A percentile compares a stretch with the other conserved stretches of the same genome.
Conservation (phyloP, 1,140 invertebrate species). For the Caenorhabditis tropicalis region DNA sequence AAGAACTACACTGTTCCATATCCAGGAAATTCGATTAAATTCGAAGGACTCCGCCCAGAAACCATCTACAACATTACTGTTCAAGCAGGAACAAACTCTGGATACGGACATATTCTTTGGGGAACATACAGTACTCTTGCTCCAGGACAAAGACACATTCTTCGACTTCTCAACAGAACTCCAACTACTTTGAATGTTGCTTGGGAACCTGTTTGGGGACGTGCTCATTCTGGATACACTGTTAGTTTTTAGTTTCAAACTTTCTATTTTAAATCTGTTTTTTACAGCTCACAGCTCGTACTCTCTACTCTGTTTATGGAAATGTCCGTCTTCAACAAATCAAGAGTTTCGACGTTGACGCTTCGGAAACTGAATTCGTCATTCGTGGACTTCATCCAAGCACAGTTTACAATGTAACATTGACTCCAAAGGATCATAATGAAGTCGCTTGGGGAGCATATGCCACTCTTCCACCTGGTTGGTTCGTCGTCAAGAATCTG, state of each 20-base stretch:
- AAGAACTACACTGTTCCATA: slow-evolving; percentile 71
- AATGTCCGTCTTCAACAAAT: slow-evolving; percentile 60
- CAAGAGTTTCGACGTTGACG: slow-evolving; percentile 66
- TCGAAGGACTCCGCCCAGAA: slow-evolving; percentile 65
- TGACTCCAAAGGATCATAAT: slow-evolving; percentile 68
- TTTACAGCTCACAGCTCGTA: slow-evolving; percentile 67
- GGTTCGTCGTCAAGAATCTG: slow-evolving; percentile 70
- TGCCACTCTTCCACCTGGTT: slow-evolving; percentile 71
- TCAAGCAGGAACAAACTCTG: slow-evolving; percentile 67
- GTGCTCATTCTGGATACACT: slow-evolving; percentile 67
- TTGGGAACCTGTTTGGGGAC: slow-evolving; percentile 72
- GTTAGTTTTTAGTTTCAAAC: no score
- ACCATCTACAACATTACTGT: slow-evolving; percentile 71
- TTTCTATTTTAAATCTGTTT: no score
- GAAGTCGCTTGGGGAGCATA: slow-evolving; percentile 71
- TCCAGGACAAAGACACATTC: slow-evolving; percentile 66
- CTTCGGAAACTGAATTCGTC: slow-evolving; percentile 65
- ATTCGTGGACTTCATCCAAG: slow-evolving; percentile 67
- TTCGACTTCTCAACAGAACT: slow-evolving; percentile 68
- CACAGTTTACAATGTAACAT: slow-evolving; percentile 72
- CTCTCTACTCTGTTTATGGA: slow-evolving; percentile 67
- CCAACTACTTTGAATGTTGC: slow-evolving; percentile 69
- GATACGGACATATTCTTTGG: slow-evolving; percentile 71
- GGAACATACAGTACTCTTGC: slow-evolving; percentile 70
- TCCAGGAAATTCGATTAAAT: slow-evolving; percentile 69